Base-by-base conservation (phyloP, 1,140 invertebrate species). In the Meloidogyne hapla region DNA sequence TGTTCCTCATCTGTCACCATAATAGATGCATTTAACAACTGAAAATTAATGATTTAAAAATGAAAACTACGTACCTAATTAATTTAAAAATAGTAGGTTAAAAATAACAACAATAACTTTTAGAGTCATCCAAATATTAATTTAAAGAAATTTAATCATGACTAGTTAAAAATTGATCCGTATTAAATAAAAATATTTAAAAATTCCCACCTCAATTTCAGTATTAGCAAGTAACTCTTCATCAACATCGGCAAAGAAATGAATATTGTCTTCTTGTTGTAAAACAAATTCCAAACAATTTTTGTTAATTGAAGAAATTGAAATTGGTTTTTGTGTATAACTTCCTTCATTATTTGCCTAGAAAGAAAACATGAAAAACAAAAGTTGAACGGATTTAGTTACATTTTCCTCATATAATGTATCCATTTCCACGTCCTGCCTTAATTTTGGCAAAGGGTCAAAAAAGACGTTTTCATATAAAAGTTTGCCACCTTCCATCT, bases 381-480 rank as follows among this genome's bases (percentile, higher is more conserved):
- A 56, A 56, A n/a, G 1, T n/a, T n/a, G 8, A 5, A 5, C 48
- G n/a, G n/a, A n/a, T n/a, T n/a, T n/a, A n/a, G n/a, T n/a, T n/a
- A 56, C 48, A 33, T 73, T 64, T 21, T 21, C 56, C 21, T n/a
- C 13, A 15, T 13, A n/a, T 13, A 4, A 21, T 25, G 4, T 38
- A 25, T 48, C 5, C 21, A 26, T n/a, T 13, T 15, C 23, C 5
- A 23, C 71, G 6, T 65, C 71, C 15, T 73, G 71, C 0, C 28
- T 42, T 21, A 73, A 64, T 28, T 64, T 73, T 18, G 42, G 56
- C 23, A 73, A 73, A 13, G 74, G 74, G 0, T 75, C 74, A 63
- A 75, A 75, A 48, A 75, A 74, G 12, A 75, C 70, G 10, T 75
- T 75, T 38, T 75, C 74, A 12, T 75, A 75, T 70, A 65, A 75